phyloP scores from a whole-genome alignment of 2,888 invertebrate genomes.

The Stratiomys singularior region DNA sequence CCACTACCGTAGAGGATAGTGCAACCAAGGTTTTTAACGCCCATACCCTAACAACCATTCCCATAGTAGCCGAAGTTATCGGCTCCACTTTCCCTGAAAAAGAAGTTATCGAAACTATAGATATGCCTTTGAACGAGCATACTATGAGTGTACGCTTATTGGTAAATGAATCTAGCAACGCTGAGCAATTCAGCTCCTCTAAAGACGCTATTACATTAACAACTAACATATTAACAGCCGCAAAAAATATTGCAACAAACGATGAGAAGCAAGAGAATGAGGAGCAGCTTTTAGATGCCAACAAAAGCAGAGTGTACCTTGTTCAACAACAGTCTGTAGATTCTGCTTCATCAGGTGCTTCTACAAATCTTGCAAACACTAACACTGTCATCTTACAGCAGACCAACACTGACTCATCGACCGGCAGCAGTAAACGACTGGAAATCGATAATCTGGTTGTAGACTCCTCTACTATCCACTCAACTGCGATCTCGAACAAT shows the following conservation, averaged over 20 bases:
- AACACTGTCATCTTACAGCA: constrained; percentile 43
- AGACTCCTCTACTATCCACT: constrained; percentile 8
- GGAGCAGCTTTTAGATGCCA: not conserved
- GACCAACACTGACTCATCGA: not conserved
- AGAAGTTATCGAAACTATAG: not conserved
- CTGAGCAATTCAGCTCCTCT: too few species aligned
- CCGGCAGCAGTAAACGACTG: not conserved
- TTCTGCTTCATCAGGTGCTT: constrained; percentile 46
- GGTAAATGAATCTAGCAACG: not conserved
- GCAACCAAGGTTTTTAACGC: constrained; percentile 5
- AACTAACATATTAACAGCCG: constrained; percentile 13
- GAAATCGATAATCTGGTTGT: constrained; percentile 8
- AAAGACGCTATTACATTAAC: not conserved
- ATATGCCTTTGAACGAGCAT: constrained; percentile 37
- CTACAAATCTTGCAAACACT: constrained; percentile 31
- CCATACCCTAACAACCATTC: constrained; percentile 17
- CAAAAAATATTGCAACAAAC: not conserved
- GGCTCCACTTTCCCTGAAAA: not conserved
- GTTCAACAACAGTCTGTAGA: constrained; percentile 33
- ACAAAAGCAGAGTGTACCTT: constrained; percentile 6
- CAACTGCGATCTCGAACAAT: not conserved
- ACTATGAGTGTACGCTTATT: constrained; percentile 25
- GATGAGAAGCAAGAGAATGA: not conserved
- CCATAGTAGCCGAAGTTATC: constrained; percentile 3
- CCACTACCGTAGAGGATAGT: not conserved